Evolutionary conservation across 2,888 invertebrate species (phyloP), one percentile per base, ranked within the genome.

Genomic region (Sinhomidia bicolor): DNA sequence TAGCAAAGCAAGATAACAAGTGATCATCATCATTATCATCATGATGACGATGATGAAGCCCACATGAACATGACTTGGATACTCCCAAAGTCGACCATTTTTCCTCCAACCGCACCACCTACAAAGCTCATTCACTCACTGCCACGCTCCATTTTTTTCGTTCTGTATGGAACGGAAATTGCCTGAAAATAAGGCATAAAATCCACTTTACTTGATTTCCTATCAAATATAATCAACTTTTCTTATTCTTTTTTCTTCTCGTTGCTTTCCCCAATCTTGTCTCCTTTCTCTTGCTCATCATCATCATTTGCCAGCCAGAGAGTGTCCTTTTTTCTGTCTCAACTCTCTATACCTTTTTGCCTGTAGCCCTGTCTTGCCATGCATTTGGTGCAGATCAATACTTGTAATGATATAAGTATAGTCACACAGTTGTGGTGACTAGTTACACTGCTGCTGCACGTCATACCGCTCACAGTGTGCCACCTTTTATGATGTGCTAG

Each of bases 141-240:
- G 7, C 36, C 3, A 7, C n/a, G n/a, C n/a, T n/a, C n/a, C 36
- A 36, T 36, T 36, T 7, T 36, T 7, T 23, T 32, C 32, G 47
- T 68, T 51, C 68, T n/a, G 10, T 60, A 36, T 57, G 41, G 80
- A 86, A 65, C 86, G 86, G 86, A 86, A 86, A 86, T 86, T 86
- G 80, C 86, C 60, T 71, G 80, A 86, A 86, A 86, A 86, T 80
- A 86, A 80, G 86, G 86, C 80, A 86, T 86, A 80, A 86, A 86
- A 86, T 86, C 80, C 80, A 86, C 86, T 86, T 86, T 86, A 80
- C 71, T 80, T 86, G 86, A 86, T 86, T 86, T 86, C 86, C 86
- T 80, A 80, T 85, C 80, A 86, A 86, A 86, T 80, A 86, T 86
- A 86, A 86, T 86, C 80, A 86, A 86, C 86, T 86, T 86, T 85